Conservation (phyloP, 2,888 invertebrate species). For the Chironomus tentans region DNA sequence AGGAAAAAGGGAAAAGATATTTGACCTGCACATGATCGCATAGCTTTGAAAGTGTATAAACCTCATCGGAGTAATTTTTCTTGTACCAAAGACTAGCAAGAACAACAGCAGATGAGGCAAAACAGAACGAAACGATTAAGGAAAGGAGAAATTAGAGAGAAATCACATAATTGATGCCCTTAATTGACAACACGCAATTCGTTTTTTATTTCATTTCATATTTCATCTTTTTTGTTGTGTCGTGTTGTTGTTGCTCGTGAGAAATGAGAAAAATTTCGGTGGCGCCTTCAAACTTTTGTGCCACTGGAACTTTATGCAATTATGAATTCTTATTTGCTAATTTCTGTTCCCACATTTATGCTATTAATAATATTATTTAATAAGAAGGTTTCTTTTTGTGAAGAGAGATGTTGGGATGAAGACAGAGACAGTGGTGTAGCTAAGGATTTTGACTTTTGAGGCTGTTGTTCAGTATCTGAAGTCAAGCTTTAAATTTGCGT, state of each 20-base stretch:
- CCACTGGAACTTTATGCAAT: too few species aligned
- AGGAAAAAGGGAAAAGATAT: neutral
- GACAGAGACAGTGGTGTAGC: too few species aligned
- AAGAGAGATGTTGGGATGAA: too few species aligned
- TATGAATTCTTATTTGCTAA: too few species aligned
- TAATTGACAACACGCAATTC: slow-evolving; percentile 6
- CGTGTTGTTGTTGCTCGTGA: neutral
- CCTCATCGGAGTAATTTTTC: neutral
- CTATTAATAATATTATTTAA: too few species aligned
- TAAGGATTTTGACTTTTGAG: too few species aligned
- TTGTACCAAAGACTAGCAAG: too few species aligned
- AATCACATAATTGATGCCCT: slow-evolving; percentile 3
- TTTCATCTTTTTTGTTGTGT: neutral
- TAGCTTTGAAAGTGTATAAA: neutral
- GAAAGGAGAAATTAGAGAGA: neutral
- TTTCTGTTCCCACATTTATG: too few species aligned
- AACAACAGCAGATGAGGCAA: neutral
- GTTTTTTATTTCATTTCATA: neutral
- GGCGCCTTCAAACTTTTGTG: too few species aligned
- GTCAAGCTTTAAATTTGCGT: too few species aligned
- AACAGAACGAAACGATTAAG: neutral
- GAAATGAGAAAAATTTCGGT: neutral
- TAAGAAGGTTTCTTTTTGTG: too few species aligned
- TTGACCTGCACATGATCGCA: neutral
- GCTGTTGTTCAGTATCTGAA: too few species aligned